Evolutionary conservation across 2,113 vertebrate species (phyloP).

Genomic region (Corydoras maculifer): DNA sequence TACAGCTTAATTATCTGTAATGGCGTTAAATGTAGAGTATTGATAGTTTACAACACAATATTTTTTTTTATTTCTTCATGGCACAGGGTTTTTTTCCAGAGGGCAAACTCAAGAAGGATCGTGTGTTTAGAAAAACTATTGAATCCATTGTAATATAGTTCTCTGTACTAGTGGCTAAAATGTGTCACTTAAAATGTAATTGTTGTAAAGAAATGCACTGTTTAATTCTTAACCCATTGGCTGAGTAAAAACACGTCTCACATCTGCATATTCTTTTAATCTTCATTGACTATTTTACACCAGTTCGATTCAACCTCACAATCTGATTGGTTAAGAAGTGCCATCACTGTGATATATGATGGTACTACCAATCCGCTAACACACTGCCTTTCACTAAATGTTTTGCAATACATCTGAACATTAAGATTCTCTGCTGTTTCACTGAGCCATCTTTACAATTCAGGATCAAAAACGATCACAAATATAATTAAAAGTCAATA

Average conservation of each 20-base stretch:
- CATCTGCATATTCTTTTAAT: constrained; percentile 32
- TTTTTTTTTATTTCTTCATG: constrained; percentile 34
- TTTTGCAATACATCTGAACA: no score
- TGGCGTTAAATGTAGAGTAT: constrained; percentile 46
- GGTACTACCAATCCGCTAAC: no score
- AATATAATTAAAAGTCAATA: no score
- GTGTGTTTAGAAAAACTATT: constrained; percentile 38
- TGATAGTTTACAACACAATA: constrained; percentile 46
- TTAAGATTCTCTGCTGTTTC: no score
- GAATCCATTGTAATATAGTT: constrained; percentile 59
- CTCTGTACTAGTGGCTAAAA: constrained; percentile 66
- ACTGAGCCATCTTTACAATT: no score
- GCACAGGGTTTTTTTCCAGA: no score
- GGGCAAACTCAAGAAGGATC: constrained; percentile 56
- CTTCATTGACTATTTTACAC: no score
- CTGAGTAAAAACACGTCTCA: constrained; percentile 68
- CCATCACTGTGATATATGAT: no score
- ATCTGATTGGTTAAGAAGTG: no score
- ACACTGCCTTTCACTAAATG: no score
- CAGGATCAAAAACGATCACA: no score
- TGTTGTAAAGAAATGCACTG: constrained; percentile 76
- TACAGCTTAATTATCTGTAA: constrained; percentile 53
- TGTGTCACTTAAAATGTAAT: constrained; percentile 64
- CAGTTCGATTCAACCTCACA: no score
- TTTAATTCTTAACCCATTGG: constrained; percentile 68